phyloP scores from a whole-genome alignment of 2,797 vertebrate species.

The Hyperoplus immaculatus region DNA sequence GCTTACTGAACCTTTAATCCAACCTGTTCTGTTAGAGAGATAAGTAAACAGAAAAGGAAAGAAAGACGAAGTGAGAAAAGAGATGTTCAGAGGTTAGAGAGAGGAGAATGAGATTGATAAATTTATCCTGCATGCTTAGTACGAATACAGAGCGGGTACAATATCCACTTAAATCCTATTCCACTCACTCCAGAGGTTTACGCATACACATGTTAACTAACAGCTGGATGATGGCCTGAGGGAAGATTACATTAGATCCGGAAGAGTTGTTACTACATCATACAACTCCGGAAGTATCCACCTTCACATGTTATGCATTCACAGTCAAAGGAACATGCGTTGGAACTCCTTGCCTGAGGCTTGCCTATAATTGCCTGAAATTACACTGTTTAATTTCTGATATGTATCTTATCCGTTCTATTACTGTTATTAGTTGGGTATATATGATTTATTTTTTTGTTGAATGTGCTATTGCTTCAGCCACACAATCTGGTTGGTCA shows the following conservation, averaged over 20 bases:
- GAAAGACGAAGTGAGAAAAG: constrained; percentile 12
- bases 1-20: constrained; percentile 41
- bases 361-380: no score
- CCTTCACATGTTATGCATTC: not conserved
- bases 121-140: constrained; percentile 42
- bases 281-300: not conserved
- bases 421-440: not conserved
- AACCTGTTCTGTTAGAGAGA: constrained; percentile 39
- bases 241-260: constrained; percentile 16
- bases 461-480: not conserved
- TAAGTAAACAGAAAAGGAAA: constrained; percentile 28
- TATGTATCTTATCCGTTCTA: not conserved
- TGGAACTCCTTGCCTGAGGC: not conserved
- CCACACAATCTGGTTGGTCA: not conserved
- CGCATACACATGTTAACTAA: constrained; percentile 27
- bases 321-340: not conserved
- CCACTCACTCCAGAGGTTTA: constrained; percentile 33
- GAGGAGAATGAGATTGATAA: constrained; percentile 27
- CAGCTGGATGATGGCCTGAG: constrained; percentile 7
- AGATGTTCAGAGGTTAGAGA: constrained; percentile 27
- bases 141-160: constrained; percentile 45
- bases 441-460: no score
- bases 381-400: not conserved
- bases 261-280: not conserved
- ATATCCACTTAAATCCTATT: constrained; percentile 47